These are phyloP conservation scores for Salpingus planirostris DNA, from an alignment of 2,888 invertebrate species.

Conservation along the genomic window DNA sequence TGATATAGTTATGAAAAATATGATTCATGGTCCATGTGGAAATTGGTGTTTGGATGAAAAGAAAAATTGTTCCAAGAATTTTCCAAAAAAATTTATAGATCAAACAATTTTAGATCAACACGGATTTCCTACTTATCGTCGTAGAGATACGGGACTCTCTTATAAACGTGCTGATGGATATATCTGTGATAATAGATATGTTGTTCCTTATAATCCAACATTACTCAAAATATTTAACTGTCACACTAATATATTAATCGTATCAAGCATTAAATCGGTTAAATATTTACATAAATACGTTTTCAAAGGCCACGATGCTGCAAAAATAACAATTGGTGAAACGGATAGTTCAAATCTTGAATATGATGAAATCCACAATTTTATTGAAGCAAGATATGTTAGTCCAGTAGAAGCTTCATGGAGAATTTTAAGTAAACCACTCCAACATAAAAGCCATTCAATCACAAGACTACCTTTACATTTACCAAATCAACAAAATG, in stretches of 20 bases:
- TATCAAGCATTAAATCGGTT: neutral
- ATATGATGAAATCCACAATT: neutral
- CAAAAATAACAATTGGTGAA: neutral
- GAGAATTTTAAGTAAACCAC: too few relatives aligned
- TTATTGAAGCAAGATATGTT: too few relatives aligned
- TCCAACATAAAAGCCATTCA: slow-evolving; percentile 1
- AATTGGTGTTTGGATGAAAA: neutral
- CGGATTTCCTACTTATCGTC: slow-evolving; percentile 1
- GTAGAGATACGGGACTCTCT: neutral
- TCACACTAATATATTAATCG: slow-evolving; percentile 10
- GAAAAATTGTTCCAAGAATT: neutral
- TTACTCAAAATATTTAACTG: slow-evolving; percentile 4
- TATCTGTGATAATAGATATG: slow-evolving; percentile 1
- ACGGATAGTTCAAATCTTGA: neutral
- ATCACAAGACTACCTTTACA: neutral
- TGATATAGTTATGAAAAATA: neutral
- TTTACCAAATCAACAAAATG: neutral
- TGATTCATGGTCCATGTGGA: slow-evolving; percentile 4
- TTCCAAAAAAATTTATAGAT: neutral
- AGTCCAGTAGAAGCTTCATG: too few relatives aligned
- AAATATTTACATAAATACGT: slow-evolving; percentile 1
- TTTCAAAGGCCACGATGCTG: neutral
- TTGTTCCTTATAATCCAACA: slow-evolving; percentile 3
- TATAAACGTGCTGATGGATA: neutral
- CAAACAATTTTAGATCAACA: neutral